Percentiles rank a stretch among this genome's conserved stretches.
Evolutionary conservation across 1,140 invertebrate genomes (phyloP).

Genomic region (Anadara kagoshimensis): DNA sequence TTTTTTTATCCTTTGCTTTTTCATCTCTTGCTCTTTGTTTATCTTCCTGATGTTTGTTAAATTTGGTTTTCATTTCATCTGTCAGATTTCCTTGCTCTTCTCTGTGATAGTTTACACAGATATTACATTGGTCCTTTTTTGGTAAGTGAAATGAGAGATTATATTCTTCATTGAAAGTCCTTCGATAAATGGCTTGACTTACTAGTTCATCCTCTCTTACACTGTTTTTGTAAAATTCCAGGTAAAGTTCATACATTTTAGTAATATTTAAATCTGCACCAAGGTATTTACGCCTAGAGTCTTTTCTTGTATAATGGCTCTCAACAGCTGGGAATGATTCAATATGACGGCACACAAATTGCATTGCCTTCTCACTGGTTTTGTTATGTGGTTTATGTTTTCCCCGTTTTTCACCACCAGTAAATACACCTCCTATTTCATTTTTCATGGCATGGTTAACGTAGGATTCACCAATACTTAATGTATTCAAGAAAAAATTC

Average conservation of each 20-base stretch:
- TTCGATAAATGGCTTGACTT: not conserved
- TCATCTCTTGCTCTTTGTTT: not conserved
- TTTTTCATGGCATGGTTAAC: not conserved
- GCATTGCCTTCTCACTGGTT: not conserved
- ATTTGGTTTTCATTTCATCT: not conserved
- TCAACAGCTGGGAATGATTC: conserved; percentile 10
- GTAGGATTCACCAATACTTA: conserved; percentile 1
- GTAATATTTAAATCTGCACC: conserved; percentile 5
- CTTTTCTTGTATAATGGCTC: conserved; percentile 3
- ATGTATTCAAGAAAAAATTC: not conserved
- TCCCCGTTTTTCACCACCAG: not conserved
- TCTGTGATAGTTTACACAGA: conserved; percentile 12
- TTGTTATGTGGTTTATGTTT: not conserved
- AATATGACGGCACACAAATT: conserved; percentile 1
- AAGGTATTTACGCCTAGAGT: conserved; percentile 1
- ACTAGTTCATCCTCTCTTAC: not conserved
- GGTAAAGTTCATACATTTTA: conserved; percentile 6
- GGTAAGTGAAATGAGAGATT: not conserved
- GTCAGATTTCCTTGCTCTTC: not conserved
- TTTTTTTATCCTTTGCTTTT: not conserved
- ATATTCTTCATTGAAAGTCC: conserved; percentile 3
- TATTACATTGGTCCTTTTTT: conserved; percentile 14
- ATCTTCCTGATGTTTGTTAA: not conserved
- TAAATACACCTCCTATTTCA: not conserved
- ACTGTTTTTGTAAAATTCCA: not conserved